Conservation (phyloP, 2,797 vertebrate species). For the Oreochromis grahami region DNA sequence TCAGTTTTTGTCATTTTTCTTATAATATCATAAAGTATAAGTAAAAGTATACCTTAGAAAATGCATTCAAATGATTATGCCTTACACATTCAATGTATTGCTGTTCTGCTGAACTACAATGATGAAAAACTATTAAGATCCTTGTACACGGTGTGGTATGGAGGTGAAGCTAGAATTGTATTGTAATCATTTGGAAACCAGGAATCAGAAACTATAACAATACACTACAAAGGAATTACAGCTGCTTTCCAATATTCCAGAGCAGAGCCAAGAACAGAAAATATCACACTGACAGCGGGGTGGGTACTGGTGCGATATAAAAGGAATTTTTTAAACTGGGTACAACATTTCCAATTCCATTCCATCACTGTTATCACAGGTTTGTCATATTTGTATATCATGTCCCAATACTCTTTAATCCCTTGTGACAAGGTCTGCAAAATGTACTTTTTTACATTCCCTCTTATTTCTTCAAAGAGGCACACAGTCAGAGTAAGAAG, state of each 20-base stretch:
- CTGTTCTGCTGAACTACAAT: background rate
- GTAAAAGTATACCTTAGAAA: background rate
- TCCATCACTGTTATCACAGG: constrained; percentile 56
- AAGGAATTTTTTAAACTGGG: constrained; percentile 45
- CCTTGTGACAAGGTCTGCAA: constrained; percentile 56
- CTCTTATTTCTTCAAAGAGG: constrained; percentile 42
- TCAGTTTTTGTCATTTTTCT: background rate
- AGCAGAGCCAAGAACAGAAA: constrained; percentile 13
- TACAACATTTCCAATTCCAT: constrained; percentile 61
- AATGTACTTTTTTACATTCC: constrained; percentile 37
- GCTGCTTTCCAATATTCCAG: constrained; percentile 7
- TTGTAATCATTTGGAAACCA: background rate
- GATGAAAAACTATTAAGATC: background rate
- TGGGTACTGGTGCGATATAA: constrained; percentile 41
- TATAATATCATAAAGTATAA: background rate
- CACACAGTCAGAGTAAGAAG: constrained; percentile 23
- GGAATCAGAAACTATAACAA: constrained; percentile 7
- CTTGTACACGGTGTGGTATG: background rate
- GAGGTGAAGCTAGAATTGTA: background rate
- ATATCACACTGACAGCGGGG: constrained; percentile 47
- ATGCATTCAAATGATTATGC: background rate
- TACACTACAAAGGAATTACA: background rate
- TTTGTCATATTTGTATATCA: constrained; percentile 66
- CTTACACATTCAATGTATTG: background rate
- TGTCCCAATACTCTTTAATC: constrained; percentile 61